Conservation (phyloP, 2,113 vertebrate genomes). For the Rhabdomys dilectus region DNA sequence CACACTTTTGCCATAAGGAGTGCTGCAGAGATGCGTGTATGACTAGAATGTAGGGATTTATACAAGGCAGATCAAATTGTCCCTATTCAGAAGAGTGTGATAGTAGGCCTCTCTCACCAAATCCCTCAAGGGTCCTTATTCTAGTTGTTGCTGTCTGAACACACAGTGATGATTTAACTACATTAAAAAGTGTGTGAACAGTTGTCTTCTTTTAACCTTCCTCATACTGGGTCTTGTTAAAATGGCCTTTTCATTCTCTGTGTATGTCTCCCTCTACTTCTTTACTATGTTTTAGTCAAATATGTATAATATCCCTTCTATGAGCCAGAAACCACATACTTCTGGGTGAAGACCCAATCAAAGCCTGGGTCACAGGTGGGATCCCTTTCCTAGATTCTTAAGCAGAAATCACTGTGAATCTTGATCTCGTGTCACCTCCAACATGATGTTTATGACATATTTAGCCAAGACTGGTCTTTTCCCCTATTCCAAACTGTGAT, state of each 20-base stretch:
- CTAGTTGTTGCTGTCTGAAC: neutral
- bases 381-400: neutral
- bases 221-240: conserved; percentile 29
- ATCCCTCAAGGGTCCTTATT: neutral
- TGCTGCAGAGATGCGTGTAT: neutral
- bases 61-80: neutral
- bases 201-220: neutral
- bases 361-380: neutral
- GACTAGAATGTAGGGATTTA: neutral
- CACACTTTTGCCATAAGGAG: neutral
- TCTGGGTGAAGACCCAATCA: neutral
- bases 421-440: neutral
- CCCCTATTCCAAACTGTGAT: neutral
- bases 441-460: neutral
- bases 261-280: conserved; percentile 17
- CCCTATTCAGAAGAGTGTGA: neutral
- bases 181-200: neutral
- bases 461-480: neutral
- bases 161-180: neutral
- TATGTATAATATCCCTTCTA: conserved; percentile 26
- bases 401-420: neutral
- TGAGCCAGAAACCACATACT: neutral
- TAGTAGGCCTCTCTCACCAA: neutral
- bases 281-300: conserved; percentile 51
- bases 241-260: conserved; percentile 42